Percentiles rank a stretch among this genome's conserved stretches.
phyloP scores from a whole-genome alignment of 2,797 vertebrate genomes.

The Sternarchorhynchus goeldii region DNA sequence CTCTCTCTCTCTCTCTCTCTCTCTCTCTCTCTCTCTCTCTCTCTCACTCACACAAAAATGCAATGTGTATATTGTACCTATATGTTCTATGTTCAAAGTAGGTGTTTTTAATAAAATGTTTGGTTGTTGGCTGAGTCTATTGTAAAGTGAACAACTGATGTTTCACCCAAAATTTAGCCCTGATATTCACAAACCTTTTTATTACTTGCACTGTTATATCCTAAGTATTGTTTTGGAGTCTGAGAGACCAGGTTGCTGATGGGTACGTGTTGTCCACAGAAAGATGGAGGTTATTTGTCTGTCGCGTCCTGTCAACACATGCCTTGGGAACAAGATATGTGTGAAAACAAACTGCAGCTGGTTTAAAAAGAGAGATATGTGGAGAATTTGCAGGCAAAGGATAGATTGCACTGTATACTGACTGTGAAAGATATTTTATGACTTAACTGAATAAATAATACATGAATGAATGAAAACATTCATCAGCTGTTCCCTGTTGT shows the following conservation, averaged over 20 bases:
- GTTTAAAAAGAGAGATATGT: slow-evolving; percentile 62
- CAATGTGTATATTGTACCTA: no score
- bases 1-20: no score
- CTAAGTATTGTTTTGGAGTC: slow-evolving; percentile 7
- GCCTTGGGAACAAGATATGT: slow-evolving; percentile 56
- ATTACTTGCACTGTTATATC: not conserved
- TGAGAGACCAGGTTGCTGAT: slow-evolving; percentile 16
- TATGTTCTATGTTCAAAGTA: no score
- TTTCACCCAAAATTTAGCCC: no score
- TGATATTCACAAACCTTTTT: no score
- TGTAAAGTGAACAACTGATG: no score
- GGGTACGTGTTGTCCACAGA: slow-evolving; percentile 35
- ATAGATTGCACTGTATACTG: slow-evolving; percentile 52
- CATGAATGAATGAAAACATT: not conserved
- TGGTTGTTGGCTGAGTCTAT: no score
- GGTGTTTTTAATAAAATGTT: no score
- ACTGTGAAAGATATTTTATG: slow-evolving; percentile 49
- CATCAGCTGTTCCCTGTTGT: slow-evolving; percentile 11
- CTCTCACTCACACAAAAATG: no score
- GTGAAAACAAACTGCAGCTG: slow-evolving; percentile 65
- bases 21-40: no score
- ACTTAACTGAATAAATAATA: not conserved
- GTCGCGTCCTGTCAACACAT: slow-evolving; percentile 67
- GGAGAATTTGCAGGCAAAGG: slow-evolving; percentile 52
- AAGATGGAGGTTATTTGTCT: slow-evolving; percentile 48